Evolutionary conservation across 2,888 invertebrate genomes (phyloP).

Genomic region (Myopa testacea): DNA sequence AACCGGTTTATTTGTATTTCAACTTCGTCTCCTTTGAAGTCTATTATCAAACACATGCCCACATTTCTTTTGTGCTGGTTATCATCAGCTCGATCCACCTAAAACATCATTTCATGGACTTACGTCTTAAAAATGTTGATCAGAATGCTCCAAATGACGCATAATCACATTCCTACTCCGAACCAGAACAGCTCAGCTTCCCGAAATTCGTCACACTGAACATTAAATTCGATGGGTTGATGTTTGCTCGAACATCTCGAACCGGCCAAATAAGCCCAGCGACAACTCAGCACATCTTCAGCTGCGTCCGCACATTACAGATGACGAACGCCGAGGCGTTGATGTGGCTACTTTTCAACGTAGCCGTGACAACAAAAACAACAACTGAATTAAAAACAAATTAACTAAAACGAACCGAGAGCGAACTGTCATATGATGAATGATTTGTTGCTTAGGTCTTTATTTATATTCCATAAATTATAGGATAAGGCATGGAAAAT

Average conservation of each 20-base stretch:
- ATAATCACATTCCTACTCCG: not conserved
- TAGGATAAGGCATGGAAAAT: slow-evolving; percentile 53
- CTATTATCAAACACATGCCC: too few species aligned
- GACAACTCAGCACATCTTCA: slow-evolving; percentile 5
- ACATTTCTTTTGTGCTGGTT: too few species aligned
- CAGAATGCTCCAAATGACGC: not conserved
- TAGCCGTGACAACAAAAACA: not conserved
- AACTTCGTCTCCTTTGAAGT: too few species aligned
- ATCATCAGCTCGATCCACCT: too few species aligned
- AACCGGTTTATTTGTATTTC: too few species aligned
- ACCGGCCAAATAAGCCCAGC: slow-evolving; percentile 6
- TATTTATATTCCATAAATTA: slow-evolving; percentile 68
- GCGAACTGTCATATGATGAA: slow-evolving; percentile 64
- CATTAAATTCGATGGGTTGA: slow-evolving; percentile 20
- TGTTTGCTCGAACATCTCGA: slow-evolving; percentile 19
- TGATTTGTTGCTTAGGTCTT: slow-evolving; percentile 67
- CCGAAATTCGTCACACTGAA: slow-evolving; percentile 22
- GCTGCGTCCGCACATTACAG: slow-evolving; percentile 26
- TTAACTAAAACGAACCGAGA: slow-evolving; percentile 48
- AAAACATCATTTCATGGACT: too few species aligned
- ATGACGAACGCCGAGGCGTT: slow-evolving; percentile 35
- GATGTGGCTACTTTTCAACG: slow-evolving; percentile 15
- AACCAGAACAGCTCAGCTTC: not conserved
- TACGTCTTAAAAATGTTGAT: too few species aligned
- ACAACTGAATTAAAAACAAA: slow-evolving; percentile 6